These are phyloP conservation scores for Oryzias celebensis DNA, from an alignment of 2,113 vertebrate genomes.

Conservation along the genomic window DNA sequence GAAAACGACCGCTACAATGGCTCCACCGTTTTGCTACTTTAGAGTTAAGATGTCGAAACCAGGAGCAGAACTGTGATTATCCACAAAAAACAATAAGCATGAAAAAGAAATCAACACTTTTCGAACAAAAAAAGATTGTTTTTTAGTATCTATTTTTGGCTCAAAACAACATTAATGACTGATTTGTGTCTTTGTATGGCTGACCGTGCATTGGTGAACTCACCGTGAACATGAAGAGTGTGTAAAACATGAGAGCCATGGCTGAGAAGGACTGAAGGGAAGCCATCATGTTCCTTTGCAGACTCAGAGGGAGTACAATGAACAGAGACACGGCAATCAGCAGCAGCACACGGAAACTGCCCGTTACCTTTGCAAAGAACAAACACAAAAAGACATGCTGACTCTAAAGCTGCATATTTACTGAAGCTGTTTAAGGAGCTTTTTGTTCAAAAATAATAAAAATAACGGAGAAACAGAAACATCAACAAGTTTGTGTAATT, in stretches of 20 bases:
- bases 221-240: conserved; percentile 96
- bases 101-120: too few species aligned
- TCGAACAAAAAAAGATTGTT: neutral
- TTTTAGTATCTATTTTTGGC: neutral
- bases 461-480: too few species aligned
- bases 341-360: conserved; percentile 84
- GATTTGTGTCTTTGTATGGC: too few species aligned
- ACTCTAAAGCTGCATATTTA: neutral
- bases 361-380: conserved; percentile 79
- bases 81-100: too few species aligned
- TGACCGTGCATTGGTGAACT: conserved; percentile 48
- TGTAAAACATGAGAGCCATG: conserved; percentile 97
- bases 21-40: neutral
- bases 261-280: conserved; percentile 98
- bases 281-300: conserved; percentile 98
- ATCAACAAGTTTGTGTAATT: neutral
- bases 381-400: neutral
- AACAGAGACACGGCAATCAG: conserved; percentile 87
- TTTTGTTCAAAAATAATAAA: too few species aligned
- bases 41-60: neutral
- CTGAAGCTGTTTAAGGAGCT: too few species aligned
- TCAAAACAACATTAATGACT: too few species aligned
- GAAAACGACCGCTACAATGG: neutral
- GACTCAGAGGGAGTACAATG: conserved; percentile 92
- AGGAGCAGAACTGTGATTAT: too few species aligned